Evolutionary conservation across 1,140 invertebrate genomes (phyloP).

Genomic region (Penaeus vannamei): DNA sequence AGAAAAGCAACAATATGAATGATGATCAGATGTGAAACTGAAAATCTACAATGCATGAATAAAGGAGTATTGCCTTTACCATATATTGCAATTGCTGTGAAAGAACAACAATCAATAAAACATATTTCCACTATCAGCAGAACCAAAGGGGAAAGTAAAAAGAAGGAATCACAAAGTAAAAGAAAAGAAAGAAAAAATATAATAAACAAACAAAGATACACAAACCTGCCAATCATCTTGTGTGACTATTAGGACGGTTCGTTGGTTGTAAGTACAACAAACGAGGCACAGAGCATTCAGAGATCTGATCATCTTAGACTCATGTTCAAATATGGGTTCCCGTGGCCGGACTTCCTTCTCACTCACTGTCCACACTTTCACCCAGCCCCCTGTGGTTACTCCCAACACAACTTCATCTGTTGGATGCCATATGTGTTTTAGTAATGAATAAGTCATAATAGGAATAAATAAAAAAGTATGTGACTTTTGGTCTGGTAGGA

Average conservation of each 20-base stretch:
- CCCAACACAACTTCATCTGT: constrained; percentile 96
- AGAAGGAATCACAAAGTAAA: constrained; percentile 30
- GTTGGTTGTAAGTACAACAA: constrained; percentile 95
- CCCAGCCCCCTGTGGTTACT: constrained; percentile 95
- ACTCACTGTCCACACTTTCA: constrained; percentile 97
- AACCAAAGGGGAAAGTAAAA: background rate
- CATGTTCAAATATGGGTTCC: constrained; percentile 95
- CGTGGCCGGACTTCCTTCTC: constrained; percentile 82
- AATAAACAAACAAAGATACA: constrained; percentile 17
- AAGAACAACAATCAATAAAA: too few relatives aligned
- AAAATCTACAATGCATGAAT: too few relatives aligned
- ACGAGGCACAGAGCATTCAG: constrained; percentile 93
- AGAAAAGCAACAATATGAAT: too few relatives aligned
- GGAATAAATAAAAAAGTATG: too few relatives aligned
- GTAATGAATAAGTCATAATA: background rate
- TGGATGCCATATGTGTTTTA: constrained; percentile 47
- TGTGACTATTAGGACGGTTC: constrained; percentile 96
- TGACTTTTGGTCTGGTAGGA: too few relatives aligned
- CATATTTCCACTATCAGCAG: too few relatives aligned
- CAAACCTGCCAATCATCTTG: constrained; percentile 97
- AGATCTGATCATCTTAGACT: constrained; percentile 96
- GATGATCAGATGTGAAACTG: too few relatives aligned
- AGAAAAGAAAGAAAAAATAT: constrained; percentile 56
- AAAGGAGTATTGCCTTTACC: too few relatives aligned
- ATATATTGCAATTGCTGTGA: too few relatives aligned